phyloP scores from a whole-genome alignment of 2,888 invertebrate genomes.

The Pyralis farinalis region DNA sequence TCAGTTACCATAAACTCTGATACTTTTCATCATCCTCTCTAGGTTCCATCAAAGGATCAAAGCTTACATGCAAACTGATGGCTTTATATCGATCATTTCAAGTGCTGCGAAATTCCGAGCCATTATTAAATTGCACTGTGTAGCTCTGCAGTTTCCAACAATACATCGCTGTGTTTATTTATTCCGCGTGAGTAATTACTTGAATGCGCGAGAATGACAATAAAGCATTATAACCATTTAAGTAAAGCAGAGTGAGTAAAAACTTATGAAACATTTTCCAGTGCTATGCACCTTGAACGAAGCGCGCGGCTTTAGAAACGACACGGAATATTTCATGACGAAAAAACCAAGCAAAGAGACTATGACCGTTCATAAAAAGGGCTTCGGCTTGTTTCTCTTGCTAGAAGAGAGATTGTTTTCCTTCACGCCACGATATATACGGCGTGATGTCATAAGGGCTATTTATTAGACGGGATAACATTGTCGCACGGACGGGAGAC shows the following conservation, averaged over 20 bases:
- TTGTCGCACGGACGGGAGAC: constrained; percentile 54
- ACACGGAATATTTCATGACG: constrained; percentile 49
- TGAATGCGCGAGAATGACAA: constrained; percentile 3
- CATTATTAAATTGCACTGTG: constrained; percentile 13
- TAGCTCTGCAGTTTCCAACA: constrained; percentile 1
- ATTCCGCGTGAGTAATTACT: constrained; percentile 7
- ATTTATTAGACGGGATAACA: constrained; percentile 75
- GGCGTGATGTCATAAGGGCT: constrained; percentile 63
- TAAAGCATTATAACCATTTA: constrained; percentile 4
- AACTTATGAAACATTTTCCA: constrained; percentile 36
- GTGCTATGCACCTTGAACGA: constrained; percentile 37
- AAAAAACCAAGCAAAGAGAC: constrained; percentile 41
- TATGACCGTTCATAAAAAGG: constrained; percentile 63
- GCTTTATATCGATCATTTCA: constrained; percentile 31
- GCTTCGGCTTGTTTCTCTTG: constrained; percentile 62
- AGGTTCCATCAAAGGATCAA: constrained; percentile 43
- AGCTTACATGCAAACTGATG: constrained; percentile 23
- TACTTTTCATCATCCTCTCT: constrained; percentile 64
- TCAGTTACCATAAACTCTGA: constrained; percentile 50
- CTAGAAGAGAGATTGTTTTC: constrained; percentile 64
- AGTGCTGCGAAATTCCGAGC: constrained; percentile 14
- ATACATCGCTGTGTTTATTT: constrained; percentile 6
- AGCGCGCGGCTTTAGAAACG: constrained; percentile 31
- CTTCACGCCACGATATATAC: constrained; percentile 52
- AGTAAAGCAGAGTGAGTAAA: constrained; percentile 20